A percentile compares a stretch with the other conserved stretches of the same genome.
These are phyloP conservation scores for Puffinus mauretanicus DNA, from an alignment of 2,113 vertebrate species.

Conservation along the genomic window DNA sequence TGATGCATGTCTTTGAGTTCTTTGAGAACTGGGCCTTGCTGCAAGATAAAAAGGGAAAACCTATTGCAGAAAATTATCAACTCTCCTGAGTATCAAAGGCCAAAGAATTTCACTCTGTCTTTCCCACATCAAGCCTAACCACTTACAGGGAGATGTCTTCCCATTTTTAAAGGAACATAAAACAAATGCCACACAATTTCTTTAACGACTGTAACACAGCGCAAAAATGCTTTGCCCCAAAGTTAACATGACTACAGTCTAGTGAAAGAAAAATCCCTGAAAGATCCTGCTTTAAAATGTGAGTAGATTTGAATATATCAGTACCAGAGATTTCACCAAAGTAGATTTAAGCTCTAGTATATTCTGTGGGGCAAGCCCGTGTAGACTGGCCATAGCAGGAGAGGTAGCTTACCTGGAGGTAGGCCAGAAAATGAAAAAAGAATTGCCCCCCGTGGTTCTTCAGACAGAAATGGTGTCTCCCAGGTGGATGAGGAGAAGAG, in stretches of 20 bases:
- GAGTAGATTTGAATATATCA: background rate
- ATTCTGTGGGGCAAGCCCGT: background rate
- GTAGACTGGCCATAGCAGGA: background rate
- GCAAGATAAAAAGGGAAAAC: background rate
- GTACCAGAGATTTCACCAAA: background rate
- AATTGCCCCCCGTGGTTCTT: background rate
- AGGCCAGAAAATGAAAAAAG: conserved; percentile 4
- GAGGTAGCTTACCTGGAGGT: background rate
- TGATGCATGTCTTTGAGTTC: background rate
- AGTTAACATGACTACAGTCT: background rate
- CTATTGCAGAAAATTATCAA: background rate
- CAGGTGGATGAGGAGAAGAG: background rate
- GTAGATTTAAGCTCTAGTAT: background rate
- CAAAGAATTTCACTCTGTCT: background rate
- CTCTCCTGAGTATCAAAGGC: background rate
- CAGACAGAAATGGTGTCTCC: background rate
- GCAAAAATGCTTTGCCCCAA: background rate
- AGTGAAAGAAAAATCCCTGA: background rate
- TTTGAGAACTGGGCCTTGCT: background rate
- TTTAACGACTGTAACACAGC: background rate
- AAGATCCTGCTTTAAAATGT: background rate
- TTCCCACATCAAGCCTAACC: background rate
- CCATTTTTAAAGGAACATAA: background rate
- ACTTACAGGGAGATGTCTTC: background rate
- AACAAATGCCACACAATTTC: background rate